phyloP scores from a whole-genome alignment of 2,113 vertebrate species.

The Erinaceus europaeus region DNA sequence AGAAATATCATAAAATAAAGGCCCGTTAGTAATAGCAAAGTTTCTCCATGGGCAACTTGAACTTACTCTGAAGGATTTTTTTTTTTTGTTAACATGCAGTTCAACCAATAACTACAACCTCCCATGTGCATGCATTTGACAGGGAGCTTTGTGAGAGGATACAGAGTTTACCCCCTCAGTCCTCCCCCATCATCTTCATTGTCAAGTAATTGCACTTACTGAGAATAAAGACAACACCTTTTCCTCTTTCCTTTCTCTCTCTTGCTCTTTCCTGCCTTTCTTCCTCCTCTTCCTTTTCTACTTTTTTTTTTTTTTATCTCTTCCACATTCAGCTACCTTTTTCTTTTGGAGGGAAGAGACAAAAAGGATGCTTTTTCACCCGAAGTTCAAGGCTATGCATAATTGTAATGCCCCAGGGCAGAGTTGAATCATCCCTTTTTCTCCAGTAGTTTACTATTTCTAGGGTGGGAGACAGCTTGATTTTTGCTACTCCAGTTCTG shows the following conservation, averaged over 20 bases:
- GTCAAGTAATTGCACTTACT: neutral
- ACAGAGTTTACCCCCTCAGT: too few species aligned
- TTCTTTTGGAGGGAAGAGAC: neutral
- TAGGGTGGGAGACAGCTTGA: conserved; percentile 52
- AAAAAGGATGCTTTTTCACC: neutral
- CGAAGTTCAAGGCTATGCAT: too few species aligned
- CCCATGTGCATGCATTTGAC: too few species aligned
- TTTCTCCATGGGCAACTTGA: neutral
- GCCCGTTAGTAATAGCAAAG: neutral
- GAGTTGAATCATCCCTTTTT: conserved; percentile 55
- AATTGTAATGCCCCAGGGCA: rapidly evolving
- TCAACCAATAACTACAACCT: neutral
- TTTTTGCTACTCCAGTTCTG: conserved; percentile 65
- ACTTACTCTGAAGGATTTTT: neutral
- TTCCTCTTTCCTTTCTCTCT: neutral
- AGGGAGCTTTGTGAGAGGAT: neutral
- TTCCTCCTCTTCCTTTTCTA: too few species aligned
- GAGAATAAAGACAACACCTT: too few species aligned
- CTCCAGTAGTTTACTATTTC: conserved; percentile 55
- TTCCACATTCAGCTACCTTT: neutral
- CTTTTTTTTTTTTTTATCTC: too few species aligned
- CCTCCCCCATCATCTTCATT: neutral
- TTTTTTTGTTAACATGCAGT: neutral
- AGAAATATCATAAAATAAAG: neutral
- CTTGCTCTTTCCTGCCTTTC: rapidly evolving